Percentiles rank a stretch among this genome's conserved stretches.
Conservation (phyloP, 53 echinoderm and acorn worm species). For the Mesocentrotus franciscanus region DNA sequence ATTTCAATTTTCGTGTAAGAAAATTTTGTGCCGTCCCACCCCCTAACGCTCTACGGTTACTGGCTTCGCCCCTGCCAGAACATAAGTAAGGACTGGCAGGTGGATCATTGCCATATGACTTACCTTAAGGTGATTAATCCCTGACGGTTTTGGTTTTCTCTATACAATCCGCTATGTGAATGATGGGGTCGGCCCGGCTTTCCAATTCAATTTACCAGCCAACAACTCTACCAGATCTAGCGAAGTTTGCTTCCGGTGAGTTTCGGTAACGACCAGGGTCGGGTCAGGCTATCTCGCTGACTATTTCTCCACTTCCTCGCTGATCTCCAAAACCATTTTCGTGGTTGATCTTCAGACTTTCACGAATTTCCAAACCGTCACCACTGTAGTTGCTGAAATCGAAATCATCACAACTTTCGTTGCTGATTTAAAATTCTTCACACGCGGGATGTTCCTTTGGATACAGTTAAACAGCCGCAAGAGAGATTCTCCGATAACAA, state of each 20-base stretch:
- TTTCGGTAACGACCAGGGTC: too few species aligned
- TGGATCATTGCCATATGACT: not conserved
- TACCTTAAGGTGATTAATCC: not conserved
- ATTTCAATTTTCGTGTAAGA: too few species aligned
- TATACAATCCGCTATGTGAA: not conserved
- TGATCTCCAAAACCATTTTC: not conserved
- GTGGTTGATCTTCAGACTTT: not conserved
- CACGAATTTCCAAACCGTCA: not conserved
- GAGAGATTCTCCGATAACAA: not conserved
- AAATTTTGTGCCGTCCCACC: too few species aligned
- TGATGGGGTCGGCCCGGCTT: not conserved
- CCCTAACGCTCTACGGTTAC: too few species aligned
- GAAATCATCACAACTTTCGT: not conserved
- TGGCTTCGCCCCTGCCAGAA: too few species aligned
- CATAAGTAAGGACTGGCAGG: not conserved
- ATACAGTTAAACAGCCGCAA: not conserved
- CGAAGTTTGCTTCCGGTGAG: too few species aligned
- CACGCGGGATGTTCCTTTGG: not conserved
- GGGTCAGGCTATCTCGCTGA: too few species aligned
- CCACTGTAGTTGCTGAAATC: not conserved
- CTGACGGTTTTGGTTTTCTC: not conserved
- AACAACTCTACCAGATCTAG: slow-evolving; percentile 8
- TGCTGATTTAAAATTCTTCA: not conserved
- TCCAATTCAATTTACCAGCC: slow-evolving; percentile 27
- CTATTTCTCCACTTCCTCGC: too few species aligned